Conservation (phyloP, 2,888 invertebrate genomes). For the Aspidapion aeneum region DNA sequence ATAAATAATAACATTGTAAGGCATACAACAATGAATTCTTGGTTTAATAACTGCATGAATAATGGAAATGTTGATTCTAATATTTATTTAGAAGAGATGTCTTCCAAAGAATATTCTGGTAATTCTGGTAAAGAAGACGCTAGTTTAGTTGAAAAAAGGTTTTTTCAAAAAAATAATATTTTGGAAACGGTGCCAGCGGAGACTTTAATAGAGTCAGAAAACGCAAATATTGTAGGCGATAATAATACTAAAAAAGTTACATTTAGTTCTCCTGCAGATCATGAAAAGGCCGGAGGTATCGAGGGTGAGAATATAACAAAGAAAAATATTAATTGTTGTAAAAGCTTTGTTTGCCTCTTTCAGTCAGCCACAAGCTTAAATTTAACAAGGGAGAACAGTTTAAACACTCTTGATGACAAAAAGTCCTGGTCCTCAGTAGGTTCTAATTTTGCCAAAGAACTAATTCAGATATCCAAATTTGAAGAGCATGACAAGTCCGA, state of each 20-base stretch:
- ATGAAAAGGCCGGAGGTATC: background rate
- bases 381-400: conserved; percentile 15
- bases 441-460: background rate
- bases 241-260: background rate
- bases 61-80: background rate
- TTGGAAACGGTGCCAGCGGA: background rate
- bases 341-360: conserved; percentile 20
- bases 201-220: background rate
- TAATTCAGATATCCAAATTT: background rate
- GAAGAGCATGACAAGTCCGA: background rate
- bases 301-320: no score
- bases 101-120: background rate
- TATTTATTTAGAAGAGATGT: background rate
- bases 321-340: no score
- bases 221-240: background rate
- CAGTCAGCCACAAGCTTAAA: conserved; percentile 19
- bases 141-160: background rate
- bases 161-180: background rate
- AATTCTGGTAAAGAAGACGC: background rate
- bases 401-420: conserved; percentile 13
- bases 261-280: background rate
- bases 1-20: background rate
- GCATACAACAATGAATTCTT: background rate
- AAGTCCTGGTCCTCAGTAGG: conserved; percentile 7
- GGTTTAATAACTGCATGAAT: background rate